phyloP scores from a whole-genome alignment of 2,888 invertebrate species.

The Micoletzkya japonica region DNA sequence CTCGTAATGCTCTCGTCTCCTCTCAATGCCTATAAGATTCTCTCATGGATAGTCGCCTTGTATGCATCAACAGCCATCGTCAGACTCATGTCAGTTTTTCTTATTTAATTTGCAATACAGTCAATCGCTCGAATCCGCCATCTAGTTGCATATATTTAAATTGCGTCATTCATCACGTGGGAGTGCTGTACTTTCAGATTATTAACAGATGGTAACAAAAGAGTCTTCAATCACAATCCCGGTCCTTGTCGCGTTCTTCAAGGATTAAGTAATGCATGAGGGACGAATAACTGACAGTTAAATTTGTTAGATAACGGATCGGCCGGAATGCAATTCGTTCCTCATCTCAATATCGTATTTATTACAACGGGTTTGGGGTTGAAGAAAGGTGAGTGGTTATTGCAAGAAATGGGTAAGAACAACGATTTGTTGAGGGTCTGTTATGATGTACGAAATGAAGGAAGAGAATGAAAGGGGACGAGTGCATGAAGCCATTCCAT shows the following conservation, averaged over 20 bases:
- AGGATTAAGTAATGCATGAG: constrained; percentile 33
- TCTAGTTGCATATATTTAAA: no score
- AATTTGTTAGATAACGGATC: constrained; percentile 42
- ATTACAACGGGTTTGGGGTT: constrained; percentile 24
- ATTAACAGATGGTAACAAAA: constrained; percentile 54
- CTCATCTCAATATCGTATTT: constrained; percentile 27
- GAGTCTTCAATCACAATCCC: constrained; percentile 57
- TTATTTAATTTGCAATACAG: background rate
- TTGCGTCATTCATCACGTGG: no score
- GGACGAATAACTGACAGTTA: background rate
- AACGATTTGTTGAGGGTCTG: background rate
- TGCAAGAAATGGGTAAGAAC: constrained; percentile 14
- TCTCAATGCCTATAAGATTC: constrained; percentile 26
- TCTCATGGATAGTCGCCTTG: constrained; percentile 40
- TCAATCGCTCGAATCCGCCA: background rate
- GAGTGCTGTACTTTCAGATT: constrained; percentile 49
- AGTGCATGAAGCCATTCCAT: constrained; percentile 20
- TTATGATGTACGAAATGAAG: constrained; percentile 10
- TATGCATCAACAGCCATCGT: constrained; percentile 39
- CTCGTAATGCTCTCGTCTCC: no score
- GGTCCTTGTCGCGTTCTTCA: constrained; percentile 52
- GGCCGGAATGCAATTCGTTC: constrained; percentile 39
- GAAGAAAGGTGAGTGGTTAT: background rate
- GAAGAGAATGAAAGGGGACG: background rate
- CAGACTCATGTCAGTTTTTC: constrained; percentile 41